These are phyloP conservation scores for Drosophila ficusphila DNA, from an alignment of 1,140 invertebrate species.

Conservation along the genomic window DNA sequence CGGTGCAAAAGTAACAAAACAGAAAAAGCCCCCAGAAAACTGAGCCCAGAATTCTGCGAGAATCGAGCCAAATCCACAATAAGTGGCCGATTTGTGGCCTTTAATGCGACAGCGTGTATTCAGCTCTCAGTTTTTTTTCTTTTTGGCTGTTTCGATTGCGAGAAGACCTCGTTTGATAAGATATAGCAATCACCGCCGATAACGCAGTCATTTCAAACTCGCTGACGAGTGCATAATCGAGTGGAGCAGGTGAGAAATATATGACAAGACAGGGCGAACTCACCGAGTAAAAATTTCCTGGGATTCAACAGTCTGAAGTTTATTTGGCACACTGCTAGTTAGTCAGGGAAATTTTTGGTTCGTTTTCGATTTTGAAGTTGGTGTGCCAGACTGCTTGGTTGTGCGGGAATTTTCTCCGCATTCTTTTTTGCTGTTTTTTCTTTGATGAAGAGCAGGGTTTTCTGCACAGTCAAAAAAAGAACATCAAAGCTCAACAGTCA, in stretches of 20 bases:
- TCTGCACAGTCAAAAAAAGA: slow-evolving; percentile 3
- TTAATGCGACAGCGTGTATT: slow-evolving; percentile 22
- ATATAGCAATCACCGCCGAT: slow-evolving; percentile 30
- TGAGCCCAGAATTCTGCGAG: slow-evolving; percentile 3
- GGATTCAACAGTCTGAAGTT: slow-evolving; percentile 1
- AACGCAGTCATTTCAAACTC: slow-evolving; percentile 22
- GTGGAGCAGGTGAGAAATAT: background rate
- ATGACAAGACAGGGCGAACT: slow-evolving; percentile 3
- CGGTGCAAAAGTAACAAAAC: slow-evolving; percentile 16
- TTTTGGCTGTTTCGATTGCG: slow-evolving; percentile 26
- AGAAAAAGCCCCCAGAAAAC: slow-evolving; percentile 1
- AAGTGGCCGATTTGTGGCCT: slow-evolving; percentile 50
- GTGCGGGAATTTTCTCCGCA: slow-evolving; percentile 36
- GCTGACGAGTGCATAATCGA: slow-evolving; percentile 20
- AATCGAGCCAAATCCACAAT: slow-evolving; percentile 15
- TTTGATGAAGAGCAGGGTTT: background rate
- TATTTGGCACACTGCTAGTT: slow-evolving; percentile 1
- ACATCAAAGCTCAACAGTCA: no score
- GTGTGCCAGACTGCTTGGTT: slow-evolving; percentile 11
- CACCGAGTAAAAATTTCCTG: background rate
- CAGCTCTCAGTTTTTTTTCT: slow-evolving; percentile 3
- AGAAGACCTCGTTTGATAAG: slow-evolving; percentile 32
- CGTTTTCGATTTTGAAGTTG: slow-evolving; percentile 13
- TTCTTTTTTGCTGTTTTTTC: slow-evolving; percentile 4
- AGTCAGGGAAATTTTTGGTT: slow-evolving; percentile 20